Evolutionary conservation across 2,888 invertebrate species (phyloP), one percentile per base, ranked within the genome.

Genomic region (Acrobasis suavella): DNA sequence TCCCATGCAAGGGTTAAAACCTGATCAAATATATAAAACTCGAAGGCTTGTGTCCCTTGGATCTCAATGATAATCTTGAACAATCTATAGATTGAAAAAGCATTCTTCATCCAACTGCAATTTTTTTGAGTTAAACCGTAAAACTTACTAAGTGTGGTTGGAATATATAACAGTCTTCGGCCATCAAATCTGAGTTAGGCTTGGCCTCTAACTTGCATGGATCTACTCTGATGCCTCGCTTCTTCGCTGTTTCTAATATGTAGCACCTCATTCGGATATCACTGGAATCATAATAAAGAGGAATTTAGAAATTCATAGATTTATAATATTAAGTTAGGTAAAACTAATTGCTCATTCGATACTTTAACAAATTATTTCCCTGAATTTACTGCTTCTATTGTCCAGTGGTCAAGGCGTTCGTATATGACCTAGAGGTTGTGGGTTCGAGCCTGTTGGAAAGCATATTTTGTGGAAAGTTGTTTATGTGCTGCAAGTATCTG

Each of bases 161-260:
- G 10, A 73, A 72, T 1, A 51, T 66, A 22, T 22, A 22, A 22
- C 1, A 1, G 3, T 22, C 22, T 3, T 22, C 22, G 22, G 2
- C 22, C 22, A 22, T 3, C 22, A 22, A 3, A 1, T 22, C 22
- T 22, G 22, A 22, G 3, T 3, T 2, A 12, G 72, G 67, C 15
- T 75, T 80, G 0, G 69, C 58, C 8, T 81, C 76, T 50, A 85
- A 50, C 58, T 79, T 76, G 12, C 85, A 81, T 8, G 82, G 65
- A 63, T 89, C 86, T 10, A 89, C 67, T 15, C 80, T 72, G 0
- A 87, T 54, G 0, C 89, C 89, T 64, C 76, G 85, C 58, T 69
- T 73, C 49, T 80, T 81, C 7, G 87, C 89, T 67, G 79, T 71
- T 59, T 83, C 77, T 22, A 83, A 61, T 6, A 89, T 74, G 63